Evolutionary conservation across 2,888 invertebrate genomes (phyloP).

Genomic region (Octonoba sinensis): DNA sequence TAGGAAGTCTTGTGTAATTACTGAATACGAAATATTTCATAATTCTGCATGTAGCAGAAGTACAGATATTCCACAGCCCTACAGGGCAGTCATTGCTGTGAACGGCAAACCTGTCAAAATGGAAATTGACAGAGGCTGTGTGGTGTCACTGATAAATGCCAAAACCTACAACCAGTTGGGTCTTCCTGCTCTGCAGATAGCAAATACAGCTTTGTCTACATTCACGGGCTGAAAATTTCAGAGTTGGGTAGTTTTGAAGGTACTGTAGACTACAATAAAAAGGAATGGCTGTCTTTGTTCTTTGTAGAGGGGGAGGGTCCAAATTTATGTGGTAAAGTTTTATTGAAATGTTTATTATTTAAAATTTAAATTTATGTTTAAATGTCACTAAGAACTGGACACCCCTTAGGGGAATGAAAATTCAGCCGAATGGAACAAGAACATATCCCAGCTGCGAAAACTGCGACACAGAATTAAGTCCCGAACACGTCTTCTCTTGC

Average conservation of each 20-base stretch:
- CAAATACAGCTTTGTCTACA: not conserved
- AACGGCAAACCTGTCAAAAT: not conserved
- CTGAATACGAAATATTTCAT: not conserved
- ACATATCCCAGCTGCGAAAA: too few relatives aligned
- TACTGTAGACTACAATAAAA: not conserved
- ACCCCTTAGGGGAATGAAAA: too few relatives aligned
- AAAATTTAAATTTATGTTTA: not conserved
- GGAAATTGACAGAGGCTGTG: constrained; percentile 3
- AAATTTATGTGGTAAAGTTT: constrained; percentile 3
- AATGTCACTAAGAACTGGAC: not conserved
- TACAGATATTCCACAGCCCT: not conserved
- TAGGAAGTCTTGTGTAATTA: too few relatives aligned
- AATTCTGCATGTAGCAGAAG: too few relatives aligned
- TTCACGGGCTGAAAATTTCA: not conserved
- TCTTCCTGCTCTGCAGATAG: not conserved
- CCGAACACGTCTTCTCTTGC: too few relatives aligned
- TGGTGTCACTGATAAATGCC: not conserved
- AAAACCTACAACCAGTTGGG: not conserved
- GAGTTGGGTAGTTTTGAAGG: not conserved
- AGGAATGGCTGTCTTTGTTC: not conserved
- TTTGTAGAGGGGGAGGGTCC: too few relatives aligned
- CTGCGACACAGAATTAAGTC: too few relatives aligned
- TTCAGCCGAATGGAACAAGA: too few relatives aligned
- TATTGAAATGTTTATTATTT: constrained; percentile 4
- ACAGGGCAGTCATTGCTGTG: not conserved